Conservation (phyloP, 2,888 invertebrate genomes). For the Mechanitis messenoides region DNA sequence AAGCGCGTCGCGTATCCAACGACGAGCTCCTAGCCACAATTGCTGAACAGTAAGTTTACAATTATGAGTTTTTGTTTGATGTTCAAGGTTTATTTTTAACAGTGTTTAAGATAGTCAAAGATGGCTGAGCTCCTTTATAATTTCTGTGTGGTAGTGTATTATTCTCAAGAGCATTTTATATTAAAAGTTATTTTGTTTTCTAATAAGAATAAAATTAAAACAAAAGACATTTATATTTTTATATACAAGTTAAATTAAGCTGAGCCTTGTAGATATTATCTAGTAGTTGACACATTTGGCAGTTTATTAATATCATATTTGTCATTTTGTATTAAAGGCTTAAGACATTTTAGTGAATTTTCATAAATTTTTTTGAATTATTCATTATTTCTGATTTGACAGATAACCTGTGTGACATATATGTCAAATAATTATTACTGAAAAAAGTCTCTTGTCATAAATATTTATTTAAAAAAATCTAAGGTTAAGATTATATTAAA, state of each 20-base stretch:
- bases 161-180: neutral
- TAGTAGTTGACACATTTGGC: conserved; percentile 7
- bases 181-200: conserved; percentile 9
- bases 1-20: conserved; percentile 92
- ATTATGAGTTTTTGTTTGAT: conserved; percentile 38
- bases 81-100: conserved; percentile 63
- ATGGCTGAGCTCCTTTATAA: conserved; percentile 56
- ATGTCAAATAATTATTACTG: conserved; percentile 4
- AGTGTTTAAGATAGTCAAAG: conserved; percentile 56
- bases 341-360: conserved; percentile 10
- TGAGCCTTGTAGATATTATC: conserved; percentile 40
- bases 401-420: conserved; percentile 47
- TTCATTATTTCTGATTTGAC: conserved; percentile 40
- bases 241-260: conserved; percentile 15
- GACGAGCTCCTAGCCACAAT: conserved; percentile 93
- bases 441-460: neutral
- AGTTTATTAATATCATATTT: conserved; percentile 4
- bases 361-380: conserved; percentile 14
- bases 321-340: neutral
- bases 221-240: conserved; percentile 6
- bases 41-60: conserved; percentile 87
- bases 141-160: conserved; percentile 13
- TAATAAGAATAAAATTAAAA: conserved; percentile 17
- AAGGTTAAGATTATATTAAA: neutral
- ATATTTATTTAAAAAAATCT: neutral